phyloP scores from a whole-genome alignment of 2,113 vertebrate genomes.

The Pholis gunnellus region DNA sequence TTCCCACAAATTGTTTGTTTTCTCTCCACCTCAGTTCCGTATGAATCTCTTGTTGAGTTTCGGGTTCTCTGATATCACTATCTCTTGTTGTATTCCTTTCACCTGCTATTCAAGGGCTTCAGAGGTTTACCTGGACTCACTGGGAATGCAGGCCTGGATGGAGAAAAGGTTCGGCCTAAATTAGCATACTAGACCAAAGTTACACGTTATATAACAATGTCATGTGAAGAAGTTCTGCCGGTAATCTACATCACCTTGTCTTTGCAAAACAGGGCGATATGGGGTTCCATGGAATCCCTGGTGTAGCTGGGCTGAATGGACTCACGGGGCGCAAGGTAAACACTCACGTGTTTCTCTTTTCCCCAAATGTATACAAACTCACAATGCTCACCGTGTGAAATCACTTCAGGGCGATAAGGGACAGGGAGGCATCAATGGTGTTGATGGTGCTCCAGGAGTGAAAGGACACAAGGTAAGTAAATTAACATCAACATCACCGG shows the following conservation, averaged over 20 bases:
- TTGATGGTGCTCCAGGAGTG: slow-evolving; percentile 80
- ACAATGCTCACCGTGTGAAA: neutral
- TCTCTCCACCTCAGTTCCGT: fast-evolving
- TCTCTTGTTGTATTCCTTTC: neutral
- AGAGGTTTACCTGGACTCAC: slow-evolving; percentile 84
- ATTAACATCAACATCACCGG: neutral
- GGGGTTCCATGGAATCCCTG: slow-evolving; percentile 83
- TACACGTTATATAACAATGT: neutral
- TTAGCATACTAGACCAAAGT: neutral
- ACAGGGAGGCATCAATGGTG: slow-evolving; percentile 79
- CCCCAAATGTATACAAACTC: neutral
- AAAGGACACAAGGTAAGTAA: slow-evolving; percentile 88
- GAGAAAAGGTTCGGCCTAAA: slow-evolving; percentile 80
- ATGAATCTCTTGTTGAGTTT: neutral
- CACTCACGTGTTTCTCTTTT: neutral
- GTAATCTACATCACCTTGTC: neutral
- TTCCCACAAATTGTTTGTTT: neutral
- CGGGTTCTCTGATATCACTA: neutral
- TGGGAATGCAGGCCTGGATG: slow-evolving; percentile 81
- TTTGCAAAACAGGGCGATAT: slow-evolving; percentile 82
- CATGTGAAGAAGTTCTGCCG: neutral
- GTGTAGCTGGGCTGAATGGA: slow-evolving; percentile 83
- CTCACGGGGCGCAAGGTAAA: slow-evolving; percentile 84
- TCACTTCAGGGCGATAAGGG: slow-evolving; percentile 85
- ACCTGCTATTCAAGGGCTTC: slow-evolving; percentile 80